phyloP scores from a whole-genome alignment of 2,113 vertebrate species.

The Terrapene triunguis region DNA sequence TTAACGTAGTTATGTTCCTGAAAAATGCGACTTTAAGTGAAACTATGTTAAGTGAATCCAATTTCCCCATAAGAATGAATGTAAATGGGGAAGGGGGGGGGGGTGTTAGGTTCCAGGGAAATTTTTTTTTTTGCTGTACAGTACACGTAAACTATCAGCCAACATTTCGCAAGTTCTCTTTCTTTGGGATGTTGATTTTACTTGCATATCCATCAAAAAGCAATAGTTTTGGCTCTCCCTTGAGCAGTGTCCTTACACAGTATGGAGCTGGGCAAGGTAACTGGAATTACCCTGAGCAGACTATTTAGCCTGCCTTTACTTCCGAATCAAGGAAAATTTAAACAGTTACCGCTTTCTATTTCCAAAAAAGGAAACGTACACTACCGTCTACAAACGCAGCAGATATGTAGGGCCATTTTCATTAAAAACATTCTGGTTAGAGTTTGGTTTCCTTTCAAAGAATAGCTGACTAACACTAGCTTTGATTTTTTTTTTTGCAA shows the following conservation, averaged over 20 bases:
- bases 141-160: not conserved
- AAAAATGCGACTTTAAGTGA: too few species aligned
- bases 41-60: too few species aligned
- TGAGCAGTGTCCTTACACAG: not conserved
- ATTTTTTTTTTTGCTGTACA: too few species aligned
- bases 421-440: not conserved
- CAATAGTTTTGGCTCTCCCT: not conserved
- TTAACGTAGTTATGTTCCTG: too few species aligned
- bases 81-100: too few species aligned
- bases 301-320: not conserved
- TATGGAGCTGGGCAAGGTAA: not conserved
- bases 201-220: not conserved
- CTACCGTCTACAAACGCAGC: not conserved
- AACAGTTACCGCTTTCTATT: not conserved
- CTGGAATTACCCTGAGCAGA: not conserved
- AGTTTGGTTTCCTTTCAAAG: not conserved
- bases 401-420: not conserved
- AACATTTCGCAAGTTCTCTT: not conserved
- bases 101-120: too few species aligned
- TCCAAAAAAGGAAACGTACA: not conserved
- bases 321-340: not conserved
- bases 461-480: not conserved
- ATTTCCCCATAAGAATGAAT: too few species aligned
- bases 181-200: not conserved
- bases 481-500: not conserved